These are phyloP conservation scores for Pachypeltis micranthus DNA, from an alignment of 1,140 invertebrate species.

Conservation along the genomic window DNA sequence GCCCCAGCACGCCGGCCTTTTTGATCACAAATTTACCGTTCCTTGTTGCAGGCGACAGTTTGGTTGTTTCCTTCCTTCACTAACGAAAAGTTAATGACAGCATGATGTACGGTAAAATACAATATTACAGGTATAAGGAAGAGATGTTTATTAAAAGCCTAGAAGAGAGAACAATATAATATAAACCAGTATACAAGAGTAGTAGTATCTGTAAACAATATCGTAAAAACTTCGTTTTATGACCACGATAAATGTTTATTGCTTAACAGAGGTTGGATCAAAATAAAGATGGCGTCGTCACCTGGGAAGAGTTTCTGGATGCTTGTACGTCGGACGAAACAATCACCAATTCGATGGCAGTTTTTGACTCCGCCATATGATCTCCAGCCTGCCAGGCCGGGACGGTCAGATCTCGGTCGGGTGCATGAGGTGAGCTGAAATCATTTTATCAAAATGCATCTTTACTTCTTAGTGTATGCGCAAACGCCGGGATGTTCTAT, in stretches of 20 bases:
- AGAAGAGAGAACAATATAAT: neutral
- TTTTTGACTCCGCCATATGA: constrained; percentile 82
- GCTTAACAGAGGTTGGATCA: constrained; percentile 78
- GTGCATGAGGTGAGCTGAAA: constrained; percentile 1
- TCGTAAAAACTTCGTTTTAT: neutral
- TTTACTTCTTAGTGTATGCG: too few relatives aligned
- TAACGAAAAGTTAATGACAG: too few relatives aligned
- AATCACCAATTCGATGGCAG: constrained; percentile 71
- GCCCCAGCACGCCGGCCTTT: too few relatives aligned
- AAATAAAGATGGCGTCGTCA: constrained; percentile 80
- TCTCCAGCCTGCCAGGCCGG: neutral
- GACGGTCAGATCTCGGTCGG: constrained; percentile 29
- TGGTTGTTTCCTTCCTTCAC: neutral
- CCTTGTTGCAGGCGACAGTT: too few relatives aligned
- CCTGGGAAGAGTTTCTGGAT: constrained; percentile 80
- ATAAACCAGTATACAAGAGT: neutral
- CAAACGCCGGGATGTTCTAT: too few relatives aligned
- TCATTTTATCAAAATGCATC: too few relatives aligned
- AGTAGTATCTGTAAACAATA: neutral
- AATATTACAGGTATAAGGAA: too few relatives aligned
- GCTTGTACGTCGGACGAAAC: constrained; percentile 71
- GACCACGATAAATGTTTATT: too few relatives aligned
- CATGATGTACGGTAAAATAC: too few relatives aligned
- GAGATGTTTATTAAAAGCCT: too few relatives aligned
- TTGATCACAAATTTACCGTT: too few relatives aligned